Percentiles rank a stretch among this genome's conserved stretches.
phyloP scores from a whole-genome alignment of 1,140 invertebrate genomes.

The Bombus turneri region DNA sequence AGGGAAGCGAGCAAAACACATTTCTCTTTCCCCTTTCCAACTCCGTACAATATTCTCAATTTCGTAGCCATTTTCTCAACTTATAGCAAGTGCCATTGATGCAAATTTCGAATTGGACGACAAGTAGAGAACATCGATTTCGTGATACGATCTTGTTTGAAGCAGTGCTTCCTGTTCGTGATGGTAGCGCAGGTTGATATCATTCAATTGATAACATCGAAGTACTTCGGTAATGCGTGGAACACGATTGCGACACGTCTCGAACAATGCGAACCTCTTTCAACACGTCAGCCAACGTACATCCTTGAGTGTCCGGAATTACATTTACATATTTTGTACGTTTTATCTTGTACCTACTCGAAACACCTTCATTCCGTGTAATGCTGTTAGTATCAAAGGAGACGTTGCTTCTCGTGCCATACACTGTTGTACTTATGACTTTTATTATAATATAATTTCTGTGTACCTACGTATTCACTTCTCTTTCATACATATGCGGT shows the following conservation, averaged over 20 bases:
- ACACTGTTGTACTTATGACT: too few relatives aligned
- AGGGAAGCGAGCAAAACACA: background rate
- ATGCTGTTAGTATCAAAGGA: background rate
- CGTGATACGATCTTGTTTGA: background rate
- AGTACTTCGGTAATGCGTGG: background rate
- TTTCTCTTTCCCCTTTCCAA: background rate
- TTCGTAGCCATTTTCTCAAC: background rate
- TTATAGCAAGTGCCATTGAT: too few relatives aligned
- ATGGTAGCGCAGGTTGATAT: background rate
- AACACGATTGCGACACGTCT: background rate
- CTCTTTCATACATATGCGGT: too few relatives aligned
- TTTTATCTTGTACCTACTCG: background rate
- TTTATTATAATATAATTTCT: too few relatives aligned
- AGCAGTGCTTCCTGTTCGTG: background rate
- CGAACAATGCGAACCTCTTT: conserved; percentile 2
- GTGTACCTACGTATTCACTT: too few relatives aligned
- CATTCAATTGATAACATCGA: conserved; percentile 16
- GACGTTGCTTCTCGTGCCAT: too few relatives aligned
- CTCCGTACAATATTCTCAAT: background rate
- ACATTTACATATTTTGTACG: background rate
- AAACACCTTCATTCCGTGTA: background rate
- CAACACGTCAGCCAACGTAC: background rate
- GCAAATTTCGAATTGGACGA: background rate
- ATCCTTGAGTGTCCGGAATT: background rate
- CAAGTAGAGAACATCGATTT: background rate